Percentiles rank a stretch among this genome's conserved stretches.
Conservation (phyloP, 2,797 vertebrate species). For the Cyclura pinguis region DNA sequence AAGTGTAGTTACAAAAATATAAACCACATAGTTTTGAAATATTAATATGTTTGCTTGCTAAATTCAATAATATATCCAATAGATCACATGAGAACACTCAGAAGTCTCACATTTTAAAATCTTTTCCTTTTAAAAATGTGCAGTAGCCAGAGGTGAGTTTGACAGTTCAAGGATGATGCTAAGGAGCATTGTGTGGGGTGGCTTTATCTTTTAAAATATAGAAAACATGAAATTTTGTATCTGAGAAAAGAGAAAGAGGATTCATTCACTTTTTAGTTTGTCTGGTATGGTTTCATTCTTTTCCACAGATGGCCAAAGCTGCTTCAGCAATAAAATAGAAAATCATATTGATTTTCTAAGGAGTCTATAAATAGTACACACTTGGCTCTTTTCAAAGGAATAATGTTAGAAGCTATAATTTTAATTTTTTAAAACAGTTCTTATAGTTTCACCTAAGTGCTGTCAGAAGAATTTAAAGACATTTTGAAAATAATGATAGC, state of each 20-base stretch:
- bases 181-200: not conserved
- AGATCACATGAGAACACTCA: conserved; percentile 31
- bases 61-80: conserved; percentile 26
- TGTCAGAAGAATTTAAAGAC: not conserved
- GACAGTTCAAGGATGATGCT: not conserved
- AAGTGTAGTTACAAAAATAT: conserved; percentile 68
- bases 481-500: conserved; percentile 1
- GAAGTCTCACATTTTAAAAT: not conserved
- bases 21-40: conserved; percentile 70
- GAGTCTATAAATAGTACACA: conserved; percentile 20
- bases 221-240: conserved; percentile 23
- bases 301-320: not conserved
- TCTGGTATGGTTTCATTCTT: not conserved
- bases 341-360: conserved; percentile 25
- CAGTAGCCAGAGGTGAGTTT: not conserved
- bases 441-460: conserved; percentile 4
- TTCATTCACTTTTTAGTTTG: not conserved
- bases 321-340: conserved; percentile 19
- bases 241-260: conserved; percentile 23
- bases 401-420: not conserved
- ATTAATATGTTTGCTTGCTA: conserved; percentile 61
- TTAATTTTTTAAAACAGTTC: conserved; percentile 21
- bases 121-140: conserved; percentile 19
- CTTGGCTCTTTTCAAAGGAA: conserved; percentile 1
- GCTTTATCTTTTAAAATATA: not conserved